Conservation (phyloP, 2,888 invertebrate genomes). For the Dynastes maya region DNA sequence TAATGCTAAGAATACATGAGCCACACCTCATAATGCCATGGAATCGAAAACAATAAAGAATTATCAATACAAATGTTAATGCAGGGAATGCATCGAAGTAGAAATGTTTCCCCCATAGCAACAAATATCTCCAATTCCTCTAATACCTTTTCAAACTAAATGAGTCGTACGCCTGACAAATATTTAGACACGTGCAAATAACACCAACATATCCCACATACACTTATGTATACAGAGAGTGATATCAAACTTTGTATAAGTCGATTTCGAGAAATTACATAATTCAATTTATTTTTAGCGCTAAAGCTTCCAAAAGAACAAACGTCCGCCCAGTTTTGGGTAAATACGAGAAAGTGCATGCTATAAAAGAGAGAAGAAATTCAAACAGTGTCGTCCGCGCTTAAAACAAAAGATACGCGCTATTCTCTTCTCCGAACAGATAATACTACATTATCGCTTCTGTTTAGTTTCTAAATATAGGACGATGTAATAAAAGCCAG, state of each 20-base stretch:
- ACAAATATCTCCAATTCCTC: too few species aligned
- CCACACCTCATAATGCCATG: too few species aligned
- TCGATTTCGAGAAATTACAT: not conserved
- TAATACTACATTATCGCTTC: too few species aligned
- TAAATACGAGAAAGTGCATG: not conserved
- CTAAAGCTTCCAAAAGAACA: not conserved
- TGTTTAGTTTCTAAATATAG: slow-evolving; percentile 6
- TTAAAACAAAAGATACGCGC: not conserved
- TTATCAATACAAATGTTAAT: too few species aligned
- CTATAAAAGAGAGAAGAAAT: too few species aligned
- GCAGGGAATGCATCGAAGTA: too few species aligned
- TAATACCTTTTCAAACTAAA: too few species aligned
- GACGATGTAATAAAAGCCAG: slow-evolving; percentile 8
- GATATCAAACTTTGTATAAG: not conserved
- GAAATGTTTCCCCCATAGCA: too few species aligned
- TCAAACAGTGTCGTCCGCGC: too few species aligned
- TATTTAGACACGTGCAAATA: slow-evolving; percentile 10
- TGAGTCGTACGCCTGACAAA: not conserved
- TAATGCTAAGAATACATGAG: too few species aligned
- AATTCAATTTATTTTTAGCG: slow-evolving; percentile 29
- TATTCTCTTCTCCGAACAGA: not conserved
- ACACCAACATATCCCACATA: not conserved
- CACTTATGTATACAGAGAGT: not conserved
- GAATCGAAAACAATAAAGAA: too few species aligned
- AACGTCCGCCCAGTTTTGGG: not conserved